These are phyloP conservation scores for Pandion haliaetus DNA, from an alignment of 2,113 vertebrate species.

Conservation along the genomic window DNA sequence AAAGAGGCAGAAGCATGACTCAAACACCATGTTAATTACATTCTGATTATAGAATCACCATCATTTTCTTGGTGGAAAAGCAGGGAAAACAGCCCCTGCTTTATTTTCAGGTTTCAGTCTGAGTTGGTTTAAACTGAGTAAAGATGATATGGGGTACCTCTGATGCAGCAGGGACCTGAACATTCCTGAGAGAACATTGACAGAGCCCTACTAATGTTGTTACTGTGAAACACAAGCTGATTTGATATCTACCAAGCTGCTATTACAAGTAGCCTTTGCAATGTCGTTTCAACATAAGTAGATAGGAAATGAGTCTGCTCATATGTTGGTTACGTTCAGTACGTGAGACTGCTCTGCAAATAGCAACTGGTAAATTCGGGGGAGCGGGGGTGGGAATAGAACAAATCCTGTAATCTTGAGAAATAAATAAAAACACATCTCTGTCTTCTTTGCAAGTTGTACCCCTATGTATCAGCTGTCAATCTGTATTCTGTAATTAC, in stretches of 20 bases:
- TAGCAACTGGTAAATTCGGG: background rate
- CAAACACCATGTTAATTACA: background rate
- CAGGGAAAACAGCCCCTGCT: background rate
- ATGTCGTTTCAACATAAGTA: background rate
- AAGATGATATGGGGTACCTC: background rate
- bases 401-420: background rate
- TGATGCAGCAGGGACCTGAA: background rate
- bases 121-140: background rate
- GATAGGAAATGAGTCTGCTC: background rate
- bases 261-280: background rate
- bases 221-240: background rate
- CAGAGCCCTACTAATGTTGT: background rate
- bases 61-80: background rate
- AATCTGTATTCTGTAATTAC: constrained; percentile 4
- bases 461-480: background rate
- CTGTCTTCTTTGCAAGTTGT: background rate
- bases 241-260: background rate
- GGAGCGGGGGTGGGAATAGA: background rate
- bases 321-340: background rate
- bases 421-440: background rate
- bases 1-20: background rate
- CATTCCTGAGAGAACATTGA: background rate
- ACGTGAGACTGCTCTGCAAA: background rate
- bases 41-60: background rate
- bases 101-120: background rate